Conservation (phyloP, 2,797 vertebrate genomes). For the Antennarius maculatus region DNA sequence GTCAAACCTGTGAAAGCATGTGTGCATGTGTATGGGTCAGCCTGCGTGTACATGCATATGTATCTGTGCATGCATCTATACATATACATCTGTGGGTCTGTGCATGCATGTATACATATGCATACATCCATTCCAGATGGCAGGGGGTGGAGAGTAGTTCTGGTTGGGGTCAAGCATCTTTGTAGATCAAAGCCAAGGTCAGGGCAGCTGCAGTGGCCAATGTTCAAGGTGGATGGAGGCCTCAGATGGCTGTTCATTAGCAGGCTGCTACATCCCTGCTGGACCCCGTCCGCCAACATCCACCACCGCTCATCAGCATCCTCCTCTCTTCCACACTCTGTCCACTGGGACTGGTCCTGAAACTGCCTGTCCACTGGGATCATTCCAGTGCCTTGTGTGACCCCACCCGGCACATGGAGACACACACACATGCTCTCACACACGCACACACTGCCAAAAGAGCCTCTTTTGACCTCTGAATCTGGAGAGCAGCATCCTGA, state of each 20-base stretch:
- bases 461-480: constrained; percentile 72
- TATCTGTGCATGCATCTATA: constrained; percentile 30
- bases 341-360: constrained; percentile 67
- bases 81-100: constrained; percentile 30
- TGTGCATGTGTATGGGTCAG: constrained; percentile 37
- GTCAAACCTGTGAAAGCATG: constrained; percentile 45
- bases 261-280: constrained; percentile 75
- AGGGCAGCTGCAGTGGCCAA: constrained; percentile 83
- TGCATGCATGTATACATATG: constrained; percentile 73
- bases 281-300: constrained; percentile 65
- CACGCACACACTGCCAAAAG: constrained; percentile 54
- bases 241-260: constrained; percentile 86
- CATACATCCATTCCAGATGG: constrained; percentile 81
- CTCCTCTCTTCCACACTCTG: constrained; percentile 33
- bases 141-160: constrained; percentile 49
- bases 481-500: constrained; percentile 67
- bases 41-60: constrained; percentile 65
- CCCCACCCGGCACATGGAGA: constrained; percentile 39
- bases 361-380: constrained; percentile 68
- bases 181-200: constrained; percentile 88
- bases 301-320: constrained; percentile 57
- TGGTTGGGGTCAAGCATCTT: constrained; percentile 81
- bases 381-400: constrained; percentile 36
- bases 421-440: constrained; percentile 24
- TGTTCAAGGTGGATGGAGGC: constrained; percentile 85